Percentiles rank a stretch among this genome's conserved stretches.
phyloP scores from a whole-genome alignment of 2,888 invertebrate species.

The Macroteleia sp. region DNA sequence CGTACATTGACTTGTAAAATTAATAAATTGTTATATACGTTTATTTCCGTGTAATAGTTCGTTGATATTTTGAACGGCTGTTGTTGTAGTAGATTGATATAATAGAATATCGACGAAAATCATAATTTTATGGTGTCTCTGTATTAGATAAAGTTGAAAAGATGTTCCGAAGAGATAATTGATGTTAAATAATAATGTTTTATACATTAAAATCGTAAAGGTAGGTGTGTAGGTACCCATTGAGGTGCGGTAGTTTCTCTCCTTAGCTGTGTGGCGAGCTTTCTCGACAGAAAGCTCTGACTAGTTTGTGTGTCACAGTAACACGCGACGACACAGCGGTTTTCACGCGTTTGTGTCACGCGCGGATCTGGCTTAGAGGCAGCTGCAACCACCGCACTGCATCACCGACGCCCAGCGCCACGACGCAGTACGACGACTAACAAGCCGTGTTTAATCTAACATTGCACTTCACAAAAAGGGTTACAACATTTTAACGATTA shows the following conservation, averaged over 20 bases:
- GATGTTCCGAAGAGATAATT: conserved; percentile 36
- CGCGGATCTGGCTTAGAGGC: conserved; percentile 77
- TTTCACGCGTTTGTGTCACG: conserved; percentile 71
- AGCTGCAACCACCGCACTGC: conserved; percentile 83
- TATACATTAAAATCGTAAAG: conserved; percentile 75
- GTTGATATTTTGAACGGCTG: too few species aligned
- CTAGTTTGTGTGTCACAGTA: conserved; percentile 77
- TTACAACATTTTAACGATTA: conserved; percentile 70
- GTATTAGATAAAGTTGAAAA: background rate
- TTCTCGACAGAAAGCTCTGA: conserved; percentile 81
- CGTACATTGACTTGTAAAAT: too few species aligned
- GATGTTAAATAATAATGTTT: conserved; percentile 60
- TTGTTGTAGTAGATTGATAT: conserved; percentile 2
- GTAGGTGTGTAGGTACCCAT: conserved; percentile 82
- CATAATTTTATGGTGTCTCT: too few species aligned
- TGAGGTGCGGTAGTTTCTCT: conserved; percentile 82
- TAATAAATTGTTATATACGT: too few species aligned
- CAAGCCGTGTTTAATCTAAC: conserved; percentile 78
- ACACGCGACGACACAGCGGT: conserved; percentile 75
- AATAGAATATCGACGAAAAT: too few species aligned
- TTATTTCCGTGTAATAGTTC: too few species aligned
- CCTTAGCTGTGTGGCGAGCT: conserved; percentile 81
- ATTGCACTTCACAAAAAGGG: conserved; percentile 76
- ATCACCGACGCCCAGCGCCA: conserved; percentile 83
- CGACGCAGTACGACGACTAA: conserved; percentile 83